Conservation (phyloP, 2,113 vertebrate genomes). For the Colius striatus region DNA sequence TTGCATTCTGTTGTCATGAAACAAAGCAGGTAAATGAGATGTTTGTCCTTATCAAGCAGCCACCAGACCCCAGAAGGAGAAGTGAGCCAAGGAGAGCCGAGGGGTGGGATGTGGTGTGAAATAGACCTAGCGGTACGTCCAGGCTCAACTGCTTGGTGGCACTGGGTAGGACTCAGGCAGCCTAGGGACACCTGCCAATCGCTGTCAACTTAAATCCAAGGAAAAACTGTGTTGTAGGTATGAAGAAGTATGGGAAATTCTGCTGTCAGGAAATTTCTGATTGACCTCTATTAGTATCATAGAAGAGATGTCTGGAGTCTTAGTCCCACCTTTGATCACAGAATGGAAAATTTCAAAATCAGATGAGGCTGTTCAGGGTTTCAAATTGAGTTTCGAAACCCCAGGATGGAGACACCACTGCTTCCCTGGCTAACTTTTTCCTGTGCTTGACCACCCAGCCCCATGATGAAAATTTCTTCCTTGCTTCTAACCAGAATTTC, state of each 20-base stretch:
- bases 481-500: not conserved
- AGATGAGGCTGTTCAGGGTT: not conserved
- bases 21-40: not conserved
- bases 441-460: not conserved
- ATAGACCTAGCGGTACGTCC: not conserved
- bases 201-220: not conserved
- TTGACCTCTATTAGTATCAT: not conserved
- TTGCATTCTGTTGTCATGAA: not conserved
- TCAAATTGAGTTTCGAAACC: not conserved
- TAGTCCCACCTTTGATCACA: not conserved
- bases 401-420: not conserved
- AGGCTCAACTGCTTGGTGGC: not conserved
- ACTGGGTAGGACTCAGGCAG: not conserved
- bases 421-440: not conserved
- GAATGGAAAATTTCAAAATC: not conserved
- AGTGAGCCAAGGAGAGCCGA: not conserved
- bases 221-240: not conserved
- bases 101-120: not conserved
- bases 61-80: not conserved
- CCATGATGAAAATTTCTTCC: not conserved
- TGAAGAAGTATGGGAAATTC: not conserved
- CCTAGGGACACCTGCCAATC: rapidly evolving
- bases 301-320: not conserved
- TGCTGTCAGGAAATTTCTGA: not conserved
- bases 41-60: not conserved